Percentiles rank a stretch among this genome's conserved stretches.
These are phyloP conservation scores for Dryas iulia DNA, from an alignment of 1,140 invertebrate genomes.

Conservation along the genomic window DNA sequence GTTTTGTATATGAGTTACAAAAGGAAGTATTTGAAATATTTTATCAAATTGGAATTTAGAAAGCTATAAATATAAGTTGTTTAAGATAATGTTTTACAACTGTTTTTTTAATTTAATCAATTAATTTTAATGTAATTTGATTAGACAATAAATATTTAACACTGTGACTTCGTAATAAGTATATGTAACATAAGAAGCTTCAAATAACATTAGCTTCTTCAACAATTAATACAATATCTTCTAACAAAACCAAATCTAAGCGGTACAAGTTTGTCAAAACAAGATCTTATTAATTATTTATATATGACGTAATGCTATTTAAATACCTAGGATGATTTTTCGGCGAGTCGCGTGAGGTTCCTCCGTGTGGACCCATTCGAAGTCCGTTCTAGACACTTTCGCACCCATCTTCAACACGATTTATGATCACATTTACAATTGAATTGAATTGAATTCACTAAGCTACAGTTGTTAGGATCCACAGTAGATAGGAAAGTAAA, in stretches of 20 bases:
- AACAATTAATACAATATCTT: neutral
- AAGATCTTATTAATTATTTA: constrained; percentile 7
- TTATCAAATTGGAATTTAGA: neutral
- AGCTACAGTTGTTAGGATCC: neutral
- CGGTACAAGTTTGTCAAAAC: neutral
- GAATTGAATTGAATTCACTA: neutral
- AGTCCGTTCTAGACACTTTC: constrained; percentile 80
- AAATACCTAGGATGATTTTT: constrained; percentile 93
- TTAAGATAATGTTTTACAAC: too few relatives aligned
- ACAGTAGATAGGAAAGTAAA: neutral
- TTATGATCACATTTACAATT: neutral
- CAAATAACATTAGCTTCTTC: neutral
- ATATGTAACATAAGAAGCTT: neutral
- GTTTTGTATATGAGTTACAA: neutral
- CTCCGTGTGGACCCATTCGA: constrained; percentile 98
- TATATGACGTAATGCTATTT: constrained; percentile 28
- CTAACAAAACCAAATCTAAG: neutral
- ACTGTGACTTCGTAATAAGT: neutral
- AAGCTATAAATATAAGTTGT: neutral
- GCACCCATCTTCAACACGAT: constrained; percentile 57
- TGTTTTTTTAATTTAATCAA: too few relatives aligned
- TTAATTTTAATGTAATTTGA: too few relatives aligned
- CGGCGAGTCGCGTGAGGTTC: constrained; percentile 98
- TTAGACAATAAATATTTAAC: too few relatives aligned
- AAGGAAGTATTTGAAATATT: neutral